Conservation (phyloP, 1,140 invertebrate species). For the Venustaconcha ellipsiformis region DNA sequence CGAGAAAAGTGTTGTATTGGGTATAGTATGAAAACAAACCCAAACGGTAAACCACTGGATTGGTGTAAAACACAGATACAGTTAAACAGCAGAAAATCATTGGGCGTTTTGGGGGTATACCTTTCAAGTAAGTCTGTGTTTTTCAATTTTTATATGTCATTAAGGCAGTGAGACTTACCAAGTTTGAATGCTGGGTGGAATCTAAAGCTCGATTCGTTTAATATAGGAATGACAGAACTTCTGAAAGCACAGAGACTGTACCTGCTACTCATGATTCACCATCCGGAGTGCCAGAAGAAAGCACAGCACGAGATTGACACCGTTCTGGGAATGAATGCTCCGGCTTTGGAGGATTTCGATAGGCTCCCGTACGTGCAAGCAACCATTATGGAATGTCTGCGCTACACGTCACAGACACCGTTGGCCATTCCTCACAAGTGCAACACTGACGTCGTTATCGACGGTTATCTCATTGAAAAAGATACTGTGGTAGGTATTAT, state of each 20-base stretch:
- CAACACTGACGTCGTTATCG: constrained; percentile 44
- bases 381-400: constrained; percentile 49
- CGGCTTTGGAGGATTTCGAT: constrained; percentile 71
- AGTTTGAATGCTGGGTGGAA: too few relatives aligned
- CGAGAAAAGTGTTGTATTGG: too few relatives aligned
- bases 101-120: too few relatives aligned
- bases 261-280: constrained; percentile 38
- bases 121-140: too few relatives aligned
- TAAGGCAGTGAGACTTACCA: too few relatives aligned
- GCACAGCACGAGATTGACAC: constrained; percentile 41
- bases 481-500: constrained; percentile 52
- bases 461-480: constrained; percentile 62
- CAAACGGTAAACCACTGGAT: too few relatives aligned
- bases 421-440: constrained; percentile 46
- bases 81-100: too few relatives aligned
- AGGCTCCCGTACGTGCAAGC: constrained; percentile 55
- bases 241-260: constrained; percentile 71
- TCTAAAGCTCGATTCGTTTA: too few relatives aligned
- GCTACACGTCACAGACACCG: constrained; percentile 66
- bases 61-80: too few relatives aligned
- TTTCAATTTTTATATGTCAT: too few relatives aligned
- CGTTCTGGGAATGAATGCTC: constrained; percentile 56
- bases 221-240: constrained; percentile 29
- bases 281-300: constrained; percentile 64
- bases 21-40: too few relatives aligned